Percentiles rank a stretch among this genome's conserved stretches.
Evolutionary conservation across 2,113 vertebrate species (phyloP).

Genomic region (Gobiocypris rarus): DNA sequence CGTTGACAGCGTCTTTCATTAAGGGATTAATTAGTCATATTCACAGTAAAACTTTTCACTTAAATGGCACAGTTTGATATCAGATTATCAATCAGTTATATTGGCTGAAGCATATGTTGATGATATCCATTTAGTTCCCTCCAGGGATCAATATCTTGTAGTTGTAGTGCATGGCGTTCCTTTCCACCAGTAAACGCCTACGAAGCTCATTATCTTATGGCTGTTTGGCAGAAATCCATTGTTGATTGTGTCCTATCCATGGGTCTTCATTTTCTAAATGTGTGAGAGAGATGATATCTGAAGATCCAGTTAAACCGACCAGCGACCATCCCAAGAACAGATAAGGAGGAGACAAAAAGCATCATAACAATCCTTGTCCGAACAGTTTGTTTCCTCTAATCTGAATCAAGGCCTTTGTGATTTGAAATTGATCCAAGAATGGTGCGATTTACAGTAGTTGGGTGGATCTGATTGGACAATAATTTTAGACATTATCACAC

Average conservation of each 20-base stretch:
- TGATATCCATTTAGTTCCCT: constrained; percentile 10
- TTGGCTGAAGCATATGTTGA: constrained; percentile 1
- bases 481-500: background rate
- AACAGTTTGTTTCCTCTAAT: background rate
- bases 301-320: constrained; percentile 61
- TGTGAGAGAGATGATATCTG: constrained; percentile 1
- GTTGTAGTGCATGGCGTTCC: background rate
- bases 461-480: background rate
- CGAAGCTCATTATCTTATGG: constrained; percentile 9
- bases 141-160: constrained; percentile 4
- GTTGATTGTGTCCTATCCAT: background rate
- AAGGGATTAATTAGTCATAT: background rate
- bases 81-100: background rate
- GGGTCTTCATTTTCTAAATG: background rate
- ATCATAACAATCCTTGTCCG: background rate
- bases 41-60: background rate
- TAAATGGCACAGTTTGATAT: constrained; percentile 4
- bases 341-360: background rate
- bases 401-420: background rate
- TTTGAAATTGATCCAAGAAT: background rate
- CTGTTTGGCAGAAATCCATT: constrained; percentile 10
- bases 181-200: background rate
- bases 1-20: background rate
- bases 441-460: too few relatives aligned
- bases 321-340: constrained; percentile 27